Percentiles rank a stretch among this genome's conserved stretches.
Conservation (phyloP, 1,140 invertebrate genomes). For the Anthonomus grandis region DNA sequence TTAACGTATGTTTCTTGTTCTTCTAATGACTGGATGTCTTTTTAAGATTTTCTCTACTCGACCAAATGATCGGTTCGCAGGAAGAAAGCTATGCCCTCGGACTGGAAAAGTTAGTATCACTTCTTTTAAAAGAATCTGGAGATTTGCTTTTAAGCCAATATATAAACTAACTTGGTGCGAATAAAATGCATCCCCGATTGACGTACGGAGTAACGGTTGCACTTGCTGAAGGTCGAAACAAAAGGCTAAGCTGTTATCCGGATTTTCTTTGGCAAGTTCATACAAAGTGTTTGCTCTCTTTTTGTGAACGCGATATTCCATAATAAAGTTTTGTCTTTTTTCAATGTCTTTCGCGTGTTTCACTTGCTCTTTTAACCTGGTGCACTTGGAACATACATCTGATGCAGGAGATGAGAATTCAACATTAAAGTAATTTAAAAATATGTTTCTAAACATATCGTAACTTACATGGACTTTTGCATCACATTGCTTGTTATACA, state of each 20-base stretch:
- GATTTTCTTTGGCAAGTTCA: slow-evolving; percentile 18
- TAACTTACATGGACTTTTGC: slow-evolving; percentile 13
- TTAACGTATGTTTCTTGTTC: too few species aligned
- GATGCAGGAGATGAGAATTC: slow-evolving; percentile 22
- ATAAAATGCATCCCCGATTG: slow-evolving; percentile 33
- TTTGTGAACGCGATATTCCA: slow-evolving; percentile 21
- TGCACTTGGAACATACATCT: slow-evolving; percentile 21
- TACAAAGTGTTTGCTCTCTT: slow-evolving; percentile 16
- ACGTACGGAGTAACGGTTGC: slow-evolving; percentile 29
- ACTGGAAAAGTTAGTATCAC: too few species aligned
- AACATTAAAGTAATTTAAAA: slow-evolving; percentile 24
- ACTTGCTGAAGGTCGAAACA: slow-evolving; percentile 38
- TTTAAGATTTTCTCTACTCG: too few species aligned
- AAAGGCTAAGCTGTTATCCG: slow-evolving; percentile 22
- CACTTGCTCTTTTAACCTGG: slow-evolving; percentile 16
- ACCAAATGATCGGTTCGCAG: too few species aligned
- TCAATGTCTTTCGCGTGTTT: slow-evolving; percentile 12
- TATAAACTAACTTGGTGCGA: slow-evolving; percentile 23
- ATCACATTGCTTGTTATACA: slow-evolving; percentile 18
- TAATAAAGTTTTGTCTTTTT: slow-evolving; percentile 13
- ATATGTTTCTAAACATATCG: slow-evolving; percentile 23
- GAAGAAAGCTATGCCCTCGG: too few species aligned
- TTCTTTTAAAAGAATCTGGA: too few species aligned
- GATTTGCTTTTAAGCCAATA: too few species aligned
- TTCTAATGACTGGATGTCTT: too few species aligned